Evolutionary conservation across 2,113 vertebrate genomes (phyloP), one percentile per base, ranked within the genome.

Genomic region (Carlito syrichta): DNA sequence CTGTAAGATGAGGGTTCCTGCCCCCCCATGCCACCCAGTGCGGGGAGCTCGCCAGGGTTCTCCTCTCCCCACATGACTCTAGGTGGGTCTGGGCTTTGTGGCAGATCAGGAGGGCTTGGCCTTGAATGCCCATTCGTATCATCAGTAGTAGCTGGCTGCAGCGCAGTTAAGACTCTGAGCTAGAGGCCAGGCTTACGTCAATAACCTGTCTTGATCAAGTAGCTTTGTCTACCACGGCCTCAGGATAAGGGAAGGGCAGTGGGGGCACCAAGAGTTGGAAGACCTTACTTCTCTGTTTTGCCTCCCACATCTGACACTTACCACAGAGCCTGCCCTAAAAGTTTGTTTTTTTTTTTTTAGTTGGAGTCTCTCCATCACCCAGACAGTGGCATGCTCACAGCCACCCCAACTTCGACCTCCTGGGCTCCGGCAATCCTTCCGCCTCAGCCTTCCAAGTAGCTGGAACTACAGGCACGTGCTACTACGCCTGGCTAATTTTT

Each of bases 31-130:
- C 45, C 14, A 19, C 71, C 71, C 5, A 14, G 52, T 25, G 7
- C 54, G 85, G 73, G 85, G 82, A 96, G 48, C 22, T 63, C 54
- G 69, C 85, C 40, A 27, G 89, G 17, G 12, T 48, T 90, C 86
- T 30, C 35, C 62, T 71, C 40, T 40, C 45, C 48, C 16, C 17
- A 22, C n/a, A 25, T 3, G 48, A 13, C 60, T 43, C 4, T 54
- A 69, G 78, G 62, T 10, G 79, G 73, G 4, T 20, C 22, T 63
- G 13, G 54, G n/a, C n/a, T 56, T 92, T 3, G 13, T 90, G 82
- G 43, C 16, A 20, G 16, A 60, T 88, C 86, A 68, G 54, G 27
- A 89, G 38, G 10, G 10, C 45, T 58, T 89, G 52, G 30, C 82
- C 43, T 81, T 43, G 60, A 74, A 54, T 1, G 12, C 22, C 69